A percentile compares a stretch with the other conserved stretches of the same genome.
These are phyloP conservation scores for Pedionomus torquatus DNA, from an alignment of 2,113 vertebrate genomes.

Conservation along the genomic window DNA sequence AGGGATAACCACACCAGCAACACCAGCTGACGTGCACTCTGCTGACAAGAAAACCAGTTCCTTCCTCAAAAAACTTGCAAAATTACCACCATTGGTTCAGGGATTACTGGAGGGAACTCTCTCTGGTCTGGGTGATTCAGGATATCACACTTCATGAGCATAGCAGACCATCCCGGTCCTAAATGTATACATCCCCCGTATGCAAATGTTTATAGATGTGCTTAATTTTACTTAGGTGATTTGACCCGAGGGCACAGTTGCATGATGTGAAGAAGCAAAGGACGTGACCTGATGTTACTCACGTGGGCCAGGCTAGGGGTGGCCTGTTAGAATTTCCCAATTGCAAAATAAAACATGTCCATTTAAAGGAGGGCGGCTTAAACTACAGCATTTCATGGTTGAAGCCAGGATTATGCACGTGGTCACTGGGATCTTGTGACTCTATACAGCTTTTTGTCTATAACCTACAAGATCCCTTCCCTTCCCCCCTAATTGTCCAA, in stretches of 20 bases:
- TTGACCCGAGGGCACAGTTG: not conserved
- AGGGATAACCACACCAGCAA: not conserved
- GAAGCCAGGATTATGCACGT: not conserved
- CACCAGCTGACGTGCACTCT: not conserved
- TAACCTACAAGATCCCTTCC: not conserved
- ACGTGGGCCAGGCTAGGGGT: not conserved
- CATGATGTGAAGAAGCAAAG: not conserved
- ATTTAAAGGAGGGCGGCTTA: not conserved
- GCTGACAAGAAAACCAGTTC: not conserved
- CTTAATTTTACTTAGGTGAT: not conserved
- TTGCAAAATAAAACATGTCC: not conserved
- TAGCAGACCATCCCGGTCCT: not conserved
- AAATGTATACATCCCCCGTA: not conserved
- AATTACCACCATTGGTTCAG: not conserved
- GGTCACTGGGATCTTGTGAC: accelerated
- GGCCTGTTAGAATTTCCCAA: not conserved
- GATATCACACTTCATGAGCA: not conserved
- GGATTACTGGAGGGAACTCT: not conserved
- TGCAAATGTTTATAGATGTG: not conserved
- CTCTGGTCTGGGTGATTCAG: not conserved
- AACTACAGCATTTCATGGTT: not conserved
- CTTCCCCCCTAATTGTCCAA: not conserved
- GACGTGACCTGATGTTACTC: not conserved
- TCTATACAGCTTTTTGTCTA: not conserved
- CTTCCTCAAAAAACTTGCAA: not conserved